Evolutionary conservation across 2,113 vertebrate genomes (phyloP).

Genomic region (Sceloporus tristichus): DNA sequence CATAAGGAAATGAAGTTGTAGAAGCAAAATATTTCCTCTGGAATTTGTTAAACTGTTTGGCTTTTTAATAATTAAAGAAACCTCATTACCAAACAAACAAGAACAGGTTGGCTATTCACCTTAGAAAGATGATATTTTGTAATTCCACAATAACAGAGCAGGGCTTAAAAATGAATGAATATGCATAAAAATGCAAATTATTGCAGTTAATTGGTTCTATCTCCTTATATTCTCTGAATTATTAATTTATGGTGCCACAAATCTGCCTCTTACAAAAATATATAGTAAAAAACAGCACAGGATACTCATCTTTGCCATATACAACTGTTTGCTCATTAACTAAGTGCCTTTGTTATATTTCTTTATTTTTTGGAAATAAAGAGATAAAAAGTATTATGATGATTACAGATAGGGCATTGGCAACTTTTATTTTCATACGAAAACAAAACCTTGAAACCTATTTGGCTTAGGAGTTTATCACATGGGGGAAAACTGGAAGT

Average conservation of each 20-base stretch:
- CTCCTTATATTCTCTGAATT: slow-evolving; percentile 78
- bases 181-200: slow-evolving; percentile 81
- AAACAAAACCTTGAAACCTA: slow-evolving; percentile 17
- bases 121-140: slow-evolving; percentile 74
- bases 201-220: slow-evolving; percentile 77
- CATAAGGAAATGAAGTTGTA: slow-evolving; percentile 47
- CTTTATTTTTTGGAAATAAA: slow-evolving; percentile 20
- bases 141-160: slow-evolving; percentile 67
- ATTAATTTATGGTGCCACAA: slow-evolving; percentile 78
- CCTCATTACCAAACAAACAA: slow-evolving; percentile 73
- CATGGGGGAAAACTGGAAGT: too few relatives aligned
- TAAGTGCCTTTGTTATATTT: slow-evolving; percentile 35
- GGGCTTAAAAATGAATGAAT: slow-evolving; percentile 75
- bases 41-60: slow-evolving; percentile 69
- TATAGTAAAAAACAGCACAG: slow-evolving; percentile 69
- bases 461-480: neutral
- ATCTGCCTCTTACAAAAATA: slow-evolving; percentile 75
- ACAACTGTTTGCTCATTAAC: slow-evolving; percentile 57
- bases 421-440: slow-evolving; percentile 23
- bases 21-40: slow-evolving; percentile 59
- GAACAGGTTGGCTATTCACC: slow-evolving; percentile 69
- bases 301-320: slow-evolving; percentile 41
- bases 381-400: slow-evolving; percentile 4
- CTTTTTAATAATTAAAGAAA: slow-evolving; percentile 75
- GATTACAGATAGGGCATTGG: slow-evolving; percentile 47